Percentiles rank a stretch among this genome's conserved stretches.
Conservation (phyloP, 2,113 vertebrate species). For the Athene cunicularia region DNA sequence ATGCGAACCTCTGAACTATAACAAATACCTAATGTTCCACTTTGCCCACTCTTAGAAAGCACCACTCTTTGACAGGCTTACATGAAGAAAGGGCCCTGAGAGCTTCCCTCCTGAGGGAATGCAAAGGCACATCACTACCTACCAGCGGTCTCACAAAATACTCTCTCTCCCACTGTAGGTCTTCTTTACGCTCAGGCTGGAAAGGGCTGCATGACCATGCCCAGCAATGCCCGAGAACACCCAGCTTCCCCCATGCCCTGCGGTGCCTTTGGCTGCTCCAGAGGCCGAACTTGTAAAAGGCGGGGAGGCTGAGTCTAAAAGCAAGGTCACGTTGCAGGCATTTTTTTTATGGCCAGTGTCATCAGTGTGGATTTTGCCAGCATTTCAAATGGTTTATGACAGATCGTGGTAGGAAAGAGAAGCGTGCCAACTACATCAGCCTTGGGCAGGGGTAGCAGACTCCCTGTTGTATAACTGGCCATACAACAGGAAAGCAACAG, state of each 20-base stretch:
- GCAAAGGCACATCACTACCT: background rate
- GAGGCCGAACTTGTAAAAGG: background rate
- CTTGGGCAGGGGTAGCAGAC: background rate
- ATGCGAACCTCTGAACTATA: background rate
- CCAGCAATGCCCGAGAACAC: background rate
- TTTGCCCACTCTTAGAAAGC: background rate
- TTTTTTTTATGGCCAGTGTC: background rate
- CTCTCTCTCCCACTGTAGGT: background rate
- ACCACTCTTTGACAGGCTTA: background rate
- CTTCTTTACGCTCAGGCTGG: background rate
- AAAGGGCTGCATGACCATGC: background rate
- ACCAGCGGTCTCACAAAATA: background rate
- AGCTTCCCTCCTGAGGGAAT: background rate
- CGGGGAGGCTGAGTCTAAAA: rapidly evolving
- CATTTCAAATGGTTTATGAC: background rate
- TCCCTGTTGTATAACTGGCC: background rate
- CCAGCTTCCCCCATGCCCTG: background rate
- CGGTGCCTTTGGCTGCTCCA: background rate
- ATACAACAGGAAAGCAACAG: background rate
- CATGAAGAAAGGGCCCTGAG: background rate
- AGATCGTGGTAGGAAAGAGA: background rate
- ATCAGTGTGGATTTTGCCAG: background rate
- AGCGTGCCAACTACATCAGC: rapidly evolving
- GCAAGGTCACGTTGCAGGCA: background rate
- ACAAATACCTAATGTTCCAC: background rate